These are phyloP conservation scores for Chrysochloris asiatica DNA, from an alignment of 2,113 vertebrate genomes.

Conservation along the genomic window DNA sequence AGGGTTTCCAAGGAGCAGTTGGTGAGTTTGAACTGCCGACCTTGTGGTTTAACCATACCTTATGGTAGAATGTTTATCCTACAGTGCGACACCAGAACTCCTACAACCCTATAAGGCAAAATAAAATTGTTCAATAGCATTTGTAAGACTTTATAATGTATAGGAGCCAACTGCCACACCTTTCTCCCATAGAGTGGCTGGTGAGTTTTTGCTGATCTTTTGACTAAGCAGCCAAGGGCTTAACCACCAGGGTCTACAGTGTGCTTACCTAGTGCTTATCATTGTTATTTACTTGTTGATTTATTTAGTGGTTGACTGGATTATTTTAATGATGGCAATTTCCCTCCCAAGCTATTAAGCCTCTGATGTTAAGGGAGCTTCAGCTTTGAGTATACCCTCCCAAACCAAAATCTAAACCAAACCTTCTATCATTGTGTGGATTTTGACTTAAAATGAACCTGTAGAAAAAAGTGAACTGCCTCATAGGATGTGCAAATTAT, in stretches of 20 bases:
- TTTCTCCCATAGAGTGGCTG: too few relatives aligned
- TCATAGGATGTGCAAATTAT: background rate
- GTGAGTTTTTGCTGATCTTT: too few relatives aligned
- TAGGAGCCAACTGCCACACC: too few relatives aligned
- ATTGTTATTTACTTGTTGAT: background rate
- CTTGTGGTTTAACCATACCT: too few relatives aligned
- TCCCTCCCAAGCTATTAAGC: background rate
- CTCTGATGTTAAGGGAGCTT: background rate
- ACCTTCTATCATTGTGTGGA: background rate
- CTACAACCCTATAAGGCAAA: too few relatives aligned
- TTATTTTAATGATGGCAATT: background rate
- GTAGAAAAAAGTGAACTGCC: too few relatives aligned
- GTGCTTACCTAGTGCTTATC: background rate
- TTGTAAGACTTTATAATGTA: too few relatives aligned
- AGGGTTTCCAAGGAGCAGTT: too few relatives aligned
- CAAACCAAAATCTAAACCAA: background rate
- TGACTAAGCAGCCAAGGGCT: background rate
- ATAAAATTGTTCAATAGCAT: too few relatives aligned
- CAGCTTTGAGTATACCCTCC: background rate
- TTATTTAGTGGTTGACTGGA: background rate
- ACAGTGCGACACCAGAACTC: too few relatives aligned
- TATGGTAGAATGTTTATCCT: too few relatives aligned
- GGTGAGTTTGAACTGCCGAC: too few relatives aligned
- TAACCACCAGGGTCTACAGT: background rate
- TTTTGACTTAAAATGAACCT: background rate